These are phyloP conservation scores for Drosophila littoralis DNA, from an alignment of 1,140 invertebrate species.

Conservation along the genomic window DNA sequence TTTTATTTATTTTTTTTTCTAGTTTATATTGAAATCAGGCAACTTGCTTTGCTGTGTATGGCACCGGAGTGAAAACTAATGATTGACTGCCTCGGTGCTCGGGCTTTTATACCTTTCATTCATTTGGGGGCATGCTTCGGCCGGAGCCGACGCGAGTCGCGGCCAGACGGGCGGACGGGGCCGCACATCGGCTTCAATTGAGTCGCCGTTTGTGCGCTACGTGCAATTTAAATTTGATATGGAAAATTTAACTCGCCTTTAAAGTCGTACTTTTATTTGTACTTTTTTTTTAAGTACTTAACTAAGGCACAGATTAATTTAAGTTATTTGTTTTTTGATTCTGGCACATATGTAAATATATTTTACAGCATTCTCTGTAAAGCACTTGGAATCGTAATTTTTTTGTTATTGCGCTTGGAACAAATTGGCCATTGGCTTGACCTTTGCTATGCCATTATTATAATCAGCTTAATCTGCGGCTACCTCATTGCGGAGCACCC, in stretches of 20 bases:
- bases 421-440: no score
- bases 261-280: not conserved
- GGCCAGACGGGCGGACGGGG: not conserved
- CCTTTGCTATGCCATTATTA: no score
- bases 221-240: slow-evolving; percentile 69
- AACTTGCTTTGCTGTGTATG: slow-evolving; percentile 15
- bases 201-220: slow-evolving; percentile 63
- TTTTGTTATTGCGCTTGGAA: no score
- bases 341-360: no score
- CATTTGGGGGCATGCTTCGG: not conserved
- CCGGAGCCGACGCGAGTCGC: not conserved
- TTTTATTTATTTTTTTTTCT: slow-evolving; percentile 9
- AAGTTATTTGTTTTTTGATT: slow-evolving; percentile 13
- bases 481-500: no score
- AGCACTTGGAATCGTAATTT: no score
- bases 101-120: slow-evolving; percentile 65
- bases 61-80: slow-evolving; percentile 64
- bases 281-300: not conserved
- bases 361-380: no score
- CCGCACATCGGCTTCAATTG: slow-evolving; percentile 29
- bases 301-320: slow-evolving; percentile 33
- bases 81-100: slow-evolving; percentile 11
- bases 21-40: slow-evolving; percentile 7
- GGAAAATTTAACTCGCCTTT: slow-evolving; percentile 43
- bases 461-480: no score